Percentiles rank a stretch among this genome's conserved stretches.
Conservation (phyloP, 1,140 invertebrate species). For the Anagrus nilaparvatae region DNA sequence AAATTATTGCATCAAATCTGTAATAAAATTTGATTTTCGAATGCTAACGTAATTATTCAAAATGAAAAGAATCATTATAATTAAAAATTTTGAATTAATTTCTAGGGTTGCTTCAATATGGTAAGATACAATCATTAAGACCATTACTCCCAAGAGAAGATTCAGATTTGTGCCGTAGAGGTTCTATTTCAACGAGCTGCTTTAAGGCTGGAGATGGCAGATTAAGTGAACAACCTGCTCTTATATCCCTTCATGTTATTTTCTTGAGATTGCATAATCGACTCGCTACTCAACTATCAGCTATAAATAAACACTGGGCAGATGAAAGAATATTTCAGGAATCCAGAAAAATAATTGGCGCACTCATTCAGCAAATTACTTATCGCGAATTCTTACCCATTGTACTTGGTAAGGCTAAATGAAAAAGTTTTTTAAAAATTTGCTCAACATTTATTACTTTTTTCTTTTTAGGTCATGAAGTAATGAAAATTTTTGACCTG, state of each 20-base stretch:
- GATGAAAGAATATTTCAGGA: conserved; percentile 85
- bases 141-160: conserved; percentile 43
- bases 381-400: conserved; percentile 84
- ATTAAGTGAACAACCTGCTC: conserved; percentile 76
- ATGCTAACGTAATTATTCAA: neutral
- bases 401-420: conserved; percentile 51
- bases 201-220: conserved; percentile 69
- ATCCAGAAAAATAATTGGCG: conserved; percentile 68
- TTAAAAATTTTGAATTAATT: too few species aligned
- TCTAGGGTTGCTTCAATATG: conserved; percentile 61
- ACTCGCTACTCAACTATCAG: conserved; percentile 63
- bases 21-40: conserved; percentile 4
- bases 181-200: conserved; percentile 56
- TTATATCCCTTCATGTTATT: conserved; percentile 78
- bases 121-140: conserved; percentile 47
- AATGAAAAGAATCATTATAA: neutral
- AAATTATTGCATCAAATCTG: too few species aligned
- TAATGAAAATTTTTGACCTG: conserved; percentile 61
- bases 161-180: conserved; percentile 51
- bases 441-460: neutral
- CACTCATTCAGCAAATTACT: conserved; percentile 76
- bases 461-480: conserved; percentile 46
- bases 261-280: conserved; percentile 87
- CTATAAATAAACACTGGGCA: conserved; percentile 76
- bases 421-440: conserved; percentile 2